Evolutionary conservation across 2,888 invertebrate genomes (phyloP).

Genomic region (Callyntrura guangdongensis): DNA sequence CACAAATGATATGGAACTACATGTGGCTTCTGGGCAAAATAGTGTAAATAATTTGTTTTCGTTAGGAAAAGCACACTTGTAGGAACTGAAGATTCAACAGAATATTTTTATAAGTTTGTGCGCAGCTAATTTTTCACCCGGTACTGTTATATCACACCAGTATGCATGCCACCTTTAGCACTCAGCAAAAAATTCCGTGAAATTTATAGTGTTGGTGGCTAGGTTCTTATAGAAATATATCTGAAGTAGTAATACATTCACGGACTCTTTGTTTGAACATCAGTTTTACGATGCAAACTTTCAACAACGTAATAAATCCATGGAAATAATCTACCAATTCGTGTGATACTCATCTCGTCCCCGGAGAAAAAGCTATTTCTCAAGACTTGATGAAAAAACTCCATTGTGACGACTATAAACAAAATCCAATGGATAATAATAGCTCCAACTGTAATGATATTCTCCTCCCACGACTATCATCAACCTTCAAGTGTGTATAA

Average conservation of each 20-base stretch:
- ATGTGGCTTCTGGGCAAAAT: background rate
- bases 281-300: constrained; percentile 20
- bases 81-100: too few relatives aligned
- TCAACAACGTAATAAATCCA: background rate
- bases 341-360: background rate
- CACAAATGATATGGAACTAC: background rate
- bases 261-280: background rate
- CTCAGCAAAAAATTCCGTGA: too few relatives aligned
- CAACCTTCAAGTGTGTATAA: background rate
- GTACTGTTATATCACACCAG: too few relatives aligned
- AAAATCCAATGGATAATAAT: background rate
- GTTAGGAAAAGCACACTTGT: background rate
- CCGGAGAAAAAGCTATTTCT: constrained; percentile 1
- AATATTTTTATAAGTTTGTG: too few relatives aligned
- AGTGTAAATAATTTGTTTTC: constrained; percentile 1
- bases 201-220: constrained; percentile 1
- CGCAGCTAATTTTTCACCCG: too few relatives aligned
- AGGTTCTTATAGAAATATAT: too few relatives aligned
- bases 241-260: too few relatives aligned
- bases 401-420: background rate
- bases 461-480: constrained; percentile 1
- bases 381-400: constrained; percentile 24
- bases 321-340: constrained; percentile 34
- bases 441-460: background rate
- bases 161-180: too few relatives aligned